Conservation (phyloP, 1,140 invertebrate genomes). For the Zaprionus inermis region DNA sequence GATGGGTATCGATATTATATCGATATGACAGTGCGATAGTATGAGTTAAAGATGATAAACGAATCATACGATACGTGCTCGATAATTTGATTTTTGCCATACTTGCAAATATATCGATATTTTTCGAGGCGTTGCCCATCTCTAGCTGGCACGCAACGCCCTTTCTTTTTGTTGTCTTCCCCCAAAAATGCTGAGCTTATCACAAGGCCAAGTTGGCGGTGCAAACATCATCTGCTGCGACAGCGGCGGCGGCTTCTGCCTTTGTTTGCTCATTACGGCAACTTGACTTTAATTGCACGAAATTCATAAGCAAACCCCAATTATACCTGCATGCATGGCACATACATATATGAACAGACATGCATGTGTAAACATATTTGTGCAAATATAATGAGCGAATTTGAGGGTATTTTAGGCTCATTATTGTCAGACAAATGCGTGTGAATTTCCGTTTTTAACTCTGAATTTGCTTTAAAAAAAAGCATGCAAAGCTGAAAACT, state of each 20-base stretch:
- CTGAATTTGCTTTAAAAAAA: neutral
- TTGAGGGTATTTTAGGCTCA: neutral
- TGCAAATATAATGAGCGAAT: slow-evolving; percentile 1
- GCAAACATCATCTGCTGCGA: slow-evolving; percentile 62
- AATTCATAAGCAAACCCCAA: slow-evolving; percentile 52
- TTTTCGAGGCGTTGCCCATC: neutral
- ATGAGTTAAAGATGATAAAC: neutral
- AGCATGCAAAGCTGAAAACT: neutral
- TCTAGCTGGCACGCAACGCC: neutral
- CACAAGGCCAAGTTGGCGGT: neutral
- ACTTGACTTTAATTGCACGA: slow-evolving; percentile 78
- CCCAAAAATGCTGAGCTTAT: slow-evolving; percentile 6
- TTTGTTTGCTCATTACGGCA: slow-evolving; percentile 77
- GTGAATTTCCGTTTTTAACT: neutral
- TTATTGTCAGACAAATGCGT: neutral
- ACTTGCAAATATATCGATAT: no score
- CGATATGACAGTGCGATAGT: neutral
- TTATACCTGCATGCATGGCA: slow-evolving; percentile 18
- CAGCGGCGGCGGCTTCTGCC: slow-evolving; percentile 47
- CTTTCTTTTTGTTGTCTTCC: slow-evolving; percentile 2
- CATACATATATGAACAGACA: slow-evolving; percentile 23
- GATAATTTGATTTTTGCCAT: no score
- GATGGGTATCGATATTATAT: neutral
- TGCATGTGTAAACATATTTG: neutral
- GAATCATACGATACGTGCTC: neutral